Conservation (phyloP, 2,888 invertebrate species). For the Carterocephalus palaemon region DNA sequence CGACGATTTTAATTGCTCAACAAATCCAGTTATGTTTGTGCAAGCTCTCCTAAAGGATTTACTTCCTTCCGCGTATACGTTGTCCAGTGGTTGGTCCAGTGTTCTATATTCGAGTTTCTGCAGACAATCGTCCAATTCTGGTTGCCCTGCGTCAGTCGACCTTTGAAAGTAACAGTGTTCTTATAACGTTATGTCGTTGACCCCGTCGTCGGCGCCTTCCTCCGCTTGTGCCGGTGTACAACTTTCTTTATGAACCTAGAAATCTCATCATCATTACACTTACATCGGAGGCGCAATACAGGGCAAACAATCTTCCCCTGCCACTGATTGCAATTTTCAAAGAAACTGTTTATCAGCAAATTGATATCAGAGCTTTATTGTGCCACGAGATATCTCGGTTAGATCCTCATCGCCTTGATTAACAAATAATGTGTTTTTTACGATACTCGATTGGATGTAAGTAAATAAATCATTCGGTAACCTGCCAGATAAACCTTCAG, state of each 20-base stretch:
- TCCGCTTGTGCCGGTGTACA: slow-evolving; percentile 42
- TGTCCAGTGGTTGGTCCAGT: slow-evolving; percentile 34
- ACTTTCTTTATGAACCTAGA: slow-evolving; percentile 59
- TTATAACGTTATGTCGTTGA: slow-evolving; percentile 60
- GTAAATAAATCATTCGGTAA: too few relatives aligned
- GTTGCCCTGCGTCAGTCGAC: slow-evolving; percentile 54
- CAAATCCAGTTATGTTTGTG: slow-evolving; percentile 39
- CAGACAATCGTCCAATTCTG: slow-evolving; percentile 21
- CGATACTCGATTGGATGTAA: not conserved
- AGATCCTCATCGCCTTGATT: slow-evolving; percentile 19
- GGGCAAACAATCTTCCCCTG: slow-evolving; percentile 24
- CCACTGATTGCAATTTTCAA: slow-evolving; percentile 35
- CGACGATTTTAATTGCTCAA: slow-evolving; percentile 34
- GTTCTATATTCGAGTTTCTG: slow-evolving; percentile 25
- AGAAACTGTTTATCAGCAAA: slow-evolving; percentile 33
- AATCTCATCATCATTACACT: slow-evolving; percentile 50
- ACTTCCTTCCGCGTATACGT: slow-evolving; percentile 48
- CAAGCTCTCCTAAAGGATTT: slow-evolving; percentile 42
- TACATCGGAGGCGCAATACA: slow-evolving; percentile 36
- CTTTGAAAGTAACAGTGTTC: slow-evolving; percentile 76
- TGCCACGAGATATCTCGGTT: slow-evolving; percentile 20
- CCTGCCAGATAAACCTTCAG: slow-evolving; percentile 1
- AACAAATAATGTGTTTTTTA: slow-evolving; percentile 5
- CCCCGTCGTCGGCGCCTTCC: slow-evolving; percentile 52
- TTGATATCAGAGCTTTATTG: slow-evolving; percentile 25